Base-by-base conservation (phyloP, 1,140 invertebrate genomes). In the Drosophila insularis region DNA sequence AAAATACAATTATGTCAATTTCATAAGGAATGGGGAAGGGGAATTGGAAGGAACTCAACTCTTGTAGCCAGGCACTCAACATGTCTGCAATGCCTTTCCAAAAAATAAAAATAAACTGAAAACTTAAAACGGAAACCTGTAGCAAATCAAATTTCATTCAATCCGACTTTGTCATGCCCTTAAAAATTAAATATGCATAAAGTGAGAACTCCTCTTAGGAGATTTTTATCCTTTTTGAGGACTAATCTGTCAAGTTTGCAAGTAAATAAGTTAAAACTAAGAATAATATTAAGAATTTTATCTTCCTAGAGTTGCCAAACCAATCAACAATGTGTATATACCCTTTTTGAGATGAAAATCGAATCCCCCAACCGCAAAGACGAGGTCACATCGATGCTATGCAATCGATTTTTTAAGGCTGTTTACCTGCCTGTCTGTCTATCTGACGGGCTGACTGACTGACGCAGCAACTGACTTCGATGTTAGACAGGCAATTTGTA, bases 401-500 rank as follows among this genome's bases (percentile, higher is more conserved):
- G 79, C 81, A 87, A 86, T 86, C 82, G 82, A 78, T 74, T 78
- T 77, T 65, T 67, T 64, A 7, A 58, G 74, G 62, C 62, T 70
- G 63, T 74, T 74, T 58, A n/a, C 55, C 55, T 86, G 81, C 76
- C 80, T 65, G 77, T 67, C 73, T 64, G 74, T 69, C 74, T 63
- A 74, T 76, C 63, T 23, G 73, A 10, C 64, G n/a, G 71, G 13
- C 62, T 39, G 68, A 14, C 62, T 39, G 68, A 56, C 62, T 50
- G 66, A 68, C 73, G 50, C 62, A 61, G 63, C 56, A 63, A 40
- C 64, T 61, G 71, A 72, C 31, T 39, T 50, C 66, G 54, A 50
- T 68, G 66, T 73, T 81, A 77, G 82, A 86, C 82, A 87, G 82
- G 82, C 80, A 87, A 89, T 89, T 87, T 87, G 84, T 87, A 84